Percentiles rank a stretch among this genome's conserved stretches.
These are phyloP conservation scores for Nasonia longicornis DNA, from an alignment of 1,140 invertebrate genomes.

Conservation along the genomic window DNA sequence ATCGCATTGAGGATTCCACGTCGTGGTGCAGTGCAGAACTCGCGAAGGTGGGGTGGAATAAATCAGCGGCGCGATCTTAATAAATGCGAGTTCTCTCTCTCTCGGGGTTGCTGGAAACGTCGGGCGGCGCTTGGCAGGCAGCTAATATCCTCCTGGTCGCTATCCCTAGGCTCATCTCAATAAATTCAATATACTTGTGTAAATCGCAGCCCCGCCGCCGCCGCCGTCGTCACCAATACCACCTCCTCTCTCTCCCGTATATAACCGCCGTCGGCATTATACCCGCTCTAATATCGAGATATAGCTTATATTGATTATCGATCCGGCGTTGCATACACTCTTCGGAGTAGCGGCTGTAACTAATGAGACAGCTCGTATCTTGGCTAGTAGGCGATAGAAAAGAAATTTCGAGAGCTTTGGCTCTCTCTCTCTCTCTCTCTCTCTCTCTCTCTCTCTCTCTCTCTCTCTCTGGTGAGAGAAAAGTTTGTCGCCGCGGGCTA, in stretches of 20 bases:
- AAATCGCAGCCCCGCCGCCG: constrained; percentile 59
- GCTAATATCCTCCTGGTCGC: constrained; percentile 70
- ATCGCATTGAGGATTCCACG: constrained; percentile 56
- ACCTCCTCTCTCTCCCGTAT: background rate
- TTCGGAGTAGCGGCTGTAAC: background rate
- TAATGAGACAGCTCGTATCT: background rate
- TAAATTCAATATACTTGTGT: constrained; percentile 71
- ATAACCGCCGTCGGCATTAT: constrained; percentile 38
- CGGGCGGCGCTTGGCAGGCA: constrained; percentile 63
- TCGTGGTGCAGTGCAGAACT: background rate
- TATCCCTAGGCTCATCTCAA: constrained; percentile 70
- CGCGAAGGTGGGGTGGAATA: constrained; percentile 54
- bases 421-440: no score
- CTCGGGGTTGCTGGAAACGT: constrained; percentile 56
- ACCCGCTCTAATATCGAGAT: constrained; percentile 24
- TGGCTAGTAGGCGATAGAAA: background rate
- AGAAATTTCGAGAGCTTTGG: background rate
- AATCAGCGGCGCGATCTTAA: constrained; percentile 67
- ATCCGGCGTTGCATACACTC: background rate
- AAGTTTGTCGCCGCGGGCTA: background rate
- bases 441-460: no score
- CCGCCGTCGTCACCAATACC: background rate
- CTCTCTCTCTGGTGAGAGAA: background rate
- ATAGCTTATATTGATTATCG: constrained; percentile 40
- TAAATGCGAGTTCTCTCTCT: constrained; percentile 60